Conservation (phyloP, 2,888 invertebrate genomes). For the Dione juno region DNA sequence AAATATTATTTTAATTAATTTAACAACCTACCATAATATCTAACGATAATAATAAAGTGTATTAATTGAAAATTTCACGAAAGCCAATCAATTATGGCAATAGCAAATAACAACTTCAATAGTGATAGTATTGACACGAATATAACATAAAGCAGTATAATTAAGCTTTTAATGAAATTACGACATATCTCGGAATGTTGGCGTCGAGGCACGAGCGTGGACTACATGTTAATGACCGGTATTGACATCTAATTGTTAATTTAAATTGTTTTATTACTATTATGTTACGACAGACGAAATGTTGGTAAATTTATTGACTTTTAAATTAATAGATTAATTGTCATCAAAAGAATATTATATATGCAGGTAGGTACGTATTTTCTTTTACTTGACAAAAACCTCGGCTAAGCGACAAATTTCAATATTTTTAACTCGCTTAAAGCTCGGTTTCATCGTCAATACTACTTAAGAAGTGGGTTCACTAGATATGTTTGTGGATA, state of each 20-base stretch:
- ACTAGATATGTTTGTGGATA: too few species aligned
- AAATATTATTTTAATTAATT: neutral
- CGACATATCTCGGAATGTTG: conserved; percentile 39
- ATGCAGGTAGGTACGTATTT: too few species aligned
- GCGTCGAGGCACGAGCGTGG: conserved; percentile 28
- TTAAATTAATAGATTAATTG: neutral
- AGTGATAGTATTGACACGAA: conserved; percentile 7
- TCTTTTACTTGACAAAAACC: too few species aligned
- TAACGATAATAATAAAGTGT: too few species aligned
- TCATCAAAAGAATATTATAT: too few species aligned
- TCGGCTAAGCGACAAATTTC: too few species aligned
- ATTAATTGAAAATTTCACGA: neutral
- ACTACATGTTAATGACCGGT: conserved; percentile 34
- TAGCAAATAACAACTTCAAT: conserved; percentile 5
- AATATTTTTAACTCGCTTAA: too few species aligned
- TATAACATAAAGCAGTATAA: conserved; percentile 34
- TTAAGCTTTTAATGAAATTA: conserved; percentile 41
- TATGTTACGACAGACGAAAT: conserved; percentile 32
- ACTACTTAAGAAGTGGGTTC: too few species aligned
- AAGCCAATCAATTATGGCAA: conserved; percentile 1
- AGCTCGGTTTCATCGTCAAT: too few species aligned
- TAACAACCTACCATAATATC: too few species aligned
- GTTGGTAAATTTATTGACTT: conserved; percentile 19
- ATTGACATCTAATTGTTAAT: conserved; percentile 42
- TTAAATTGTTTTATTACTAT: conserved; percentile 40